phyloP scores from a whole-genome alignment of 2,888 invertebrate genomes.

The Chrysolina americana region DNA sequence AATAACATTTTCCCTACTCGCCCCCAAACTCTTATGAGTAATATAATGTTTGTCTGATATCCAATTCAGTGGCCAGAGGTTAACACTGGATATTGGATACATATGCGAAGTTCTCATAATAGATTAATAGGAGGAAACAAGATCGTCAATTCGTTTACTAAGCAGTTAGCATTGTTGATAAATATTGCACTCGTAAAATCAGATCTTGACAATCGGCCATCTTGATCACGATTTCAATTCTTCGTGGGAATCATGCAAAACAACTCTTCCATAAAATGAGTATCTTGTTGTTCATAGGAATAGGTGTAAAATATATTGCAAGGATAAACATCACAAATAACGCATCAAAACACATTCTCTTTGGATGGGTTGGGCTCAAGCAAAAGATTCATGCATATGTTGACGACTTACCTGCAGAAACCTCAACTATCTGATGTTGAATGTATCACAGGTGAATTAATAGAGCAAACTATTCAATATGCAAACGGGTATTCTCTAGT shows the following conservation, averaged over 20 bases:
- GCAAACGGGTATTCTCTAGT: background rate
- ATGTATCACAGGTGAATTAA: background rate
- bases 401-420: constrained; percentile 14
- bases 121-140: background rate
- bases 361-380: constrained; percentile 8
- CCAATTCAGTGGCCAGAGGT: background rate
- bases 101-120: background rate
- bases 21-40: constrained; percentile 14
- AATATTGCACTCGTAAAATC: background rate
- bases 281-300: no score
- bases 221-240: constrained; percentile 1
- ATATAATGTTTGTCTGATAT: background rate
- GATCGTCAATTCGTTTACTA: background rate
- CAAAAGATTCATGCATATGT: constrained; percentile 1
- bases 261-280: background rate
- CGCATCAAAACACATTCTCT: background rate
- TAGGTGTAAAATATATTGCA: background rate
- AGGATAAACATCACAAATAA: background rate
- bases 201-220: constrained; percentile 1
- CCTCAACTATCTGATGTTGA: constrained; percentile 1
- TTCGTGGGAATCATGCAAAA: background rate
- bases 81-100: background rate
- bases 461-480: background rate
- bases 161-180: constrained; percentile 7
- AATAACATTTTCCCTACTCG: constrained; percentile 3